Percentiles rank a stretch among this genome's conserved stretches.
Conservation (phyloP, 2,797 vertebrate species). For the Phataginus tricuspis region DNA sequence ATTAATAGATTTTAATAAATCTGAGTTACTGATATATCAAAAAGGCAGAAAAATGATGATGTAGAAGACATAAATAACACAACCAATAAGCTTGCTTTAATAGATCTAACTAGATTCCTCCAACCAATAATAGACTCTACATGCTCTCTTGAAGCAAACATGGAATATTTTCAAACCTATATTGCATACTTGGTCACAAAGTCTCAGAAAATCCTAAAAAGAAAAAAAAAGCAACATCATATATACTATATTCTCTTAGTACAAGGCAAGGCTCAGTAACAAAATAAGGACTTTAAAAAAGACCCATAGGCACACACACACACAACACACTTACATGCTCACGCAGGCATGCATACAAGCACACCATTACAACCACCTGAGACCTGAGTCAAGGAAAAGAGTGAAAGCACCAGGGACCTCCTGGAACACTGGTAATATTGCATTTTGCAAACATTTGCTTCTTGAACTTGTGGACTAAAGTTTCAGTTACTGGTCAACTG, state of each 20-base stretch:
- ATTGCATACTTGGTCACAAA: background rate
- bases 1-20: conserved; percentile 17
- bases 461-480: background rate
- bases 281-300: background rate
- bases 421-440: background rate
- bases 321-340: no score
- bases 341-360: background rate
- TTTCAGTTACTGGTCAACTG: no score
- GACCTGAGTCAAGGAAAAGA: background rate
- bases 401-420: background rate
- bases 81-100: background rate
- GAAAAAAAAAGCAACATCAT: background rate
- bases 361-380: background rate
- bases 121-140: background rate
- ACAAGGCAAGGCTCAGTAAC: background rate
- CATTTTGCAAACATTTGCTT: background rate
- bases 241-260: background rate
- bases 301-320: background rate
- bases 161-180: conserved; percentile 9
- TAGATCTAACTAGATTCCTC: background rate
- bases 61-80: background rate
- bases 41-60: background rate
- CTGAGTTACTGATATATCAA: background rate
- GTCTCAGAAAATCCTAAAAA: background rate
- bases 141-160: background rate